Evolutionary conservation across 1,140 invertebrate species (phyloP), one percentile per base, ranked within the genome.

Genomic region (Trichonephila clavata): DNA sequence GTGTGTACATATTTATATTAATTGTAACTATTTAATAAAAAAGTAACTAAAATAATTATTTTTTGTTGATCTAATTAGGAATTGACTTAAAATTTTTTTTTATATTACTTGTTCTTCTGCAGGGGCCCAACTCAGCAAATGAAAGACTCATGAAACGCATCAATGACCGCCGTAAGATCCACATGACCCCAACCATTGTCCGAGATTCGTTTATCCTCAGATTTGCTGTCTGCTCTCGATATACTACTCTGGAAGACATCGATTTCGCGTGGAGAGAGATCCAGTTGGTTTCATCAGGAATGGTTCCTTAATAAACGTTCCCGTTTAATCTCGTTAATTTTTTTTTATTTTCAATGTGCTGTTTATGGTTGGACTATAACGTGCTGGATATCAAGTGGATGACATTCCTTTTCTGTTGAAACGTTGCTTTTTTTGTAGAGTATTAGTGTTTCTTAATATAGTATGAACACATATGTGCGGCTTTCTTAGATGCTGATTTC

Each of bases 261-360:
- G 96, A 97, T 5, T 98, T 97, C 94, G 97, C 98, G 2, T 99
- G 98, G 98, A 97, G 97, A 63, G 97, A 98, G 95, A 98, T 99
- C 90, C 96, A 94, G 32, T 95, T 96, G 94, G 57, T 95, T 10
- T 95, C 96, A 6, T 77, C 71, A 5, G 65, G n/a, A 24, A 68
- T 68, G 21, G 20, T 68, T 13, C 65, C 60, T 61, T 61, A 61
- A 61, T 61, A 61, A 18, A 61, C 1, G 60, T 7, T 13, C 7
- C 1, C 10, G 5, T 13, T 50, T 7, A 50, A 50, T 5, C 16
- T 1, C 20, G 6, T 18, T 21, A 18, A 6, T 20, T 16, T 61
- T n/a, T 68, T 20, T 65, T 65, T 4, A 24, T 65, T 65, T 65
- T 24, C 65, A 68, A 50, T 50, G 65, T 68, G 6, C 0, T 14